Conservation (phyloP, 2,113 vertebrate genomes). For the Embiotoca jacksoni region DNA sequence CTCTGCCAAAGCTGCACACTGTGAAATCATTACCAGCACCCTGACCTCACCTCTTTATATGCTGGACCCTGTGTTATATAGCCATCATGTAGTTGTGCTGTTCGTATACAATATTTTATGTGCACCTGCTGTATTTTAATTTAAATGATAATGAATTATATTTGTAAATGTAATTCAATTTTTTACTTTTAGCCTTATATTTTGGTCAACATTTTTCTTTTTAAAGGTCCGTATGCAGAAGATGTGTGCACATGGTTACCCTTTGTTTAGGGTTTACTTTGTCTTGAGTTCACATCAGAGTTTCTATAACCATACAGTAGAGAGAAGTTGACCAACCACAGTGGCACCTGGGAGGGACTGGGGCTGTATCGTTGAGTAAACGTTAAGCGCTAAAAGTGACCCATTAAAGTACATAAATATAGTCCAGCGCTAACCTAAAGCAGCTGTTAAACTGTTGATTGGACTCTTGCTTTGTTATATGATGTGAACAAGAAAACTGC, state of each 20-base stretch:
- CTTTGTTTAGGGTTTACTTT: not conserved
- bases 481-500: not conserved
- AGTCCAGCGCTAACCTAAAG: not conserved
- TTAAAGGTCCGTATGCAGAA: not conserved
- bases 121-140: not conserved
- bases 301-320: too few relatives aligned
- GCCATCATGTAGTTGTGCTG: conserved; percentile 11
- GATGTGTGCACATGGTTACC: not conserved
- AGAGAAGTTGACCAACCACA: too few relatives aligned
- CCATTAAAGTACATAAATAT: too few relatives aligned
- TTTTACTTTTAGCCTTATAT: not conserved
- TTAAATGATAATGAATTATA: not conserved
- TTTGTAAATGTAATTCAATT: not conserved
- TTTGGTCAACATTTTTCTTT: not conserved
- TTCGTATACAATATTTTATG: not conserved
- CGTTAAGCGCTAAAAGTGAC: too few relatives aligned
- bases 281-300: too few relatives aligned
- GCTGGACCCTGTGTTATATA: conserved; percentile 6
- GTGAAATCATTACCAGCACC: conserved; percentile 34
- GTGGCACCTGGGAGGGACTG: too few relatives aligned
- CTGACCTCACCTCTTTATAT: conserved; percentile 22
- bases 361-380: too few relatives aligned
- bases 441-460: not conserved
- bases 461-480: not conserved
- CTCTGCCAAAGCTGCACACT: conserved; percentile 47